Percentiles rank a stretch among this genome's conserved stretches.
phyloP scores from a whole-genome alignment of 2,888 invertebrate genomes.

The Autographa gamma region DNA sequence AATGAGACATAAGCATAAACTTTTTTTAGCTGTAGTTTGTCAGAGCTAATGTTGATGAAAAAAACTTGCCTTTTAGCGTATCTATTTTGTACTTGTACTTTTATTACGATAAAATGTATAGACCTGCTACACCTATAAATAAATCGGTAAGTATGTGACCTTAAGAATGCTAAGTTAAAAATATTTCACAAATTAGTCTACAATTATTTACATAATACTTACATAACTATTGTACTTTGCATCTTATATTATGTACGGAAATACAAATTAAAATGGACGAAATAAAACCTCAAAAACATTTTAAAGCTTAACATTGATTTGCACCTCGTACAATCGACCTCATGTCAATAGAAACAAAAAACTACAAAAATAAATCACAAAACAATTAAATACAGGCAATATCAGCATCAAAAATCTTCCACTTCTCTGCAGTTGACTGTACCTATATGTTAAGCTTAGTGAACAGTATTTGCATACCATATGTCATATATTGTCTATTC shows the following conservation, averaged over 20 bases:
- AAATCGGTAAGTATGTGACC: not conserved
- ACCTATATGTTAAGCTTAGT: not conserved
- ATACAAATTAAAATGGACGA: not conserved
- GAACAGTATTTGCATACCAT: not conserved
- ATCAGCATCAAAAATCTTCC: no score
- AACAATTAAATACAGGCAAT: not conserved
- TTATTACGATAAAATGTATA: no score
- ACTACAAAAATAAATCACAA: not conserved
- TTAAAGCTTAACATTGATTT: not conserved
- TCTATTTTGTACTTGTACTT: no score
- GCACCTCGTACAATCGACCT: not conserved
- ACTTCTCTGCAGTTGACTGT: not conserved
- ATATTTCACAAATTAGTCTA: not conserved
- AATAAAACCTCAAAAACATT: not conserved
- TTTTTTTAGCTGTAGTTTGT: no score
- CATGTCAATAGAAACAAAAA: not conserved
- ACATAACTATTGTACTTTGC: not conserved
- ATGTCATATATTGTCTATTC: not conserved
- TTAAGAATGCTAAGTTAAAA: not conserved
- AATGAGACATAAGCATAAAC: no score
- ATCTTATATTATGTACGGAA: not conserved
- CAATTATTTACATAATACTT: not conserved
- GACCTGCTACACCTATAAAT: not conserved
- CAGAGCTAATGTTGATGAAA: no score
- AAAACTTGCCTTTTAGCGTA: no score